Percentiles rank a stretch among this genome's conserved stretches.
phyloP scores from a whole-genome alignment of 2,113 vertebrate genomes.

The Polypterus bichir region DNA sequence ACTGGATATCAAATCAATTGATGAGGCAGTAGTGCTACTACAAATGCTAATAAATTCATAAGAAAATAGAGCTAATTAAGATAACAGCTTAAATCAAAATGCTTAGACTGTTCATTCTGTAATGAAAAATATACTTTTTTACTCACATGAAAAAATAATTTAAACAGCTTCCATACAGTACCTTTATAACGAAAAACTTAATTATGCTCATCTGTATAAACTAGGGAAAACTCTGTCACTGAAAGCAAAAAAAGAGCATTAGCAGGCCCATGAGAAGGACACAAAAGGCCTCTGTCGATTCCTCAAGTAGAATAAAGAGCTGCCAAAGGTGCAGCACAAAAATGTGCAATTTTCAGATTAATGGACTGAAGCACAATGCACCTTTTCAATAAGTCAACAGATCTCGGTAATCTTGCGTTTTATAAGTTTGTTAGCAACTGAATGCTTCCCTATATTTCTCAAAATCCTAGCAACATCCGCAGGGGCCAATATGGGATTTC shows the following conservation, averaged over 20 bases:
- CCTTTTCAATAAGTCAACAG: constrained; percentile 37
- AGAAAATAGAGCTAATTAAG: background rate
- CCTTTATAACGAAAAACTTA: constrained; percentile 4
- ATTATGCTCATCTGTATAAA: constrained; percentile 27
- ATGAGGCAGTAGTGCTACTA: no score
- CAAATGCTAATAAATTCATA: constrained; percentile 3
- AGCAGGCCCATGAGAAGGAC: constrained; percentile 43
- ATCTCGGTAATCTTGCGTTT: constrained; percentile 32
- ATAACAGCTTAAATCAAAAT: constrained; percentile 2
- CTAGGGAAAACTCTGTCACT: constrained; percentile 32
- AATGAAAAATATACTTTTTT: no score
- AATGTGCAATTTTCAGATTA: constrained; percentile 60
- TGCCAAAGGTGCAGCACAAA: constrained; percentile 37
- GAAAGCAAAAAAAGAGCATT: constrained; percentile 31
- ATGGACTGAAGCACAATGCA: constrained; percentile 36
- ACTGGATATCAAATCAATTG: no score
- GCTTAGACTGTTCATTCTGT: no score
- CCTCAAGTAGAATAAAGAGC: constrained; percentile 30
- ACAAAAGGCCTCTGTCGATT: constrained; percentile 50
- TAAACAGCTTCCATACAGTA: no score
- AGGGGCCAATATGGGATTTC: no score
- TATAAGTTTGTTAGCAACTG: constrained; percentile 21
- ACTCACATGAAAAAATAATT: no score
- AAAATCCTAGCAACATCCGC: no score
- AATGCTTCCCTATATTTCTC: background rate